Evolutionary conservation across 2,888 invertebrate genomes (phyloP), one percentile per base, ranked within the genome.

Genomic region (Nomada ferruginata): DNA sequence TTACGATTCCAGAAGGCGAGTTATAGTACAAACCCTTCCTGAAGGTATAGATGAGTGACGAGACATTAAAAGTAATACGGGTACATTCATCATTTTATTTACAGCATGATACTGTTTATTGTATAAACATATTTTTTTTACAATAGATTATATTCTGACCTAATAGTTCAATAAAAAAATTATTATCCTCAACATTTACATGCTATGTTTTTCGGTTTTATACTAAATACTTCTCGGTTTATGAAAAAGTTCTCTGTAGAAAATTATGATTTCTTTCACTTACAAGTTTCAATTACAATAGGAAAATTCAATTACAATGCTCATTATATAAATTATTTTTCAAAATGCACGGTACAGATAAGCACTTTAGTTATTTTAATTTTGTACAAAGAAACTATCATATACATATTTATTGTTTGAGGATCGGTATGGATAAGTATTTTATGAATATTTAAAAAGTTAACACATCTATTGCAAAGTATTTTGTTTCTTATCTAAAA

Each of bases 1-100:
- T 0, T 98, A 98, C 89, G 98, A 99, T 94, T 91, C 96, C 3
- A 96, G 96, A 90, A 95, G 97, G 68, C 98, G 97, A 92, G 95
- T 97, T 42, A 98, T 99, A 87, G 94, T 98, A 64, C 98, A 99
- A 91, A 96, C 96, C 9, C 94, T 97, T 68, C 96, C 97, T 0
- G 96, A 97, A 87, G 94, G 94, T 23, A 94, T 89, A 23, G 92
- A 92, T 52, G 91, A 92, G 68, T 92, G 61, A 88, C 69, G 0
- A 57, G 50, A 26, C 5, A 26, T 55, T n/a, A 44, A 15, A 68
- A 20, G 36, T 55, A 20, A 64, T 53, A 18, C 2, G 15, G 53
- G 60, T 60, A 23, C 2, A 53, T 36, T 53, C 59, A 50, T 23
- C 15, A 26, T 42, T 72, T 72, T 71, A 71, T 72, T 77, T 72